These are phyloP conservation scores for Meteorus cinctellus DNA, from an alignment of 2,888 invertebrate genomes.

Conservation along the genomic window DNA sequence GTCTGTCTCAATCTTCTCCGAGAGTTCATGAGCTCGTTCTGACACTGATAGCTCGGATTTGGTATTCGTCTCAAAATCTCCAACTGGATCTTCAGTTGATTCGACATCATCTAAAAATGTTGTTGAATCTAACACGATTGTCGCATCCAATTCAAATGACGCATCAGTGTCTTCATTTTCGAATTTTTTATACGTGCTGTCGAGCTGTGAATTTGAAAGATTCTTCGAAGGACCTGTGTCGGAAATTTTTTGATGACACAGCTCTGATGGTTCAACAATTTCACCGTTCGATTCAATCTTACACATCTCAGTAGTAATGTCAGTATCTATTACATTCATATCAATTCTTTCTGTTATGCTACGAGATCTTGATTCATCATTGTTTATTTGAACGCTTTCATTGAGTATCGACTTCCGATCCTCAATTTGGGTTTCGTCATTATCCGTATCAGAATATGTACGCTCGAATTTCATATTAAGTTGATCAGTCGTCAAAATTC, in stretches of 20 bases:
- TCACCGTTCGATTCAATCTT: constrained; percentile 42
- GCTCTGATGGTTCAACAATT: background rate
- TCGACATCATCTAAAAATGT: background rate
- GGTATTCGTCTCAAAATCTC: background rate
- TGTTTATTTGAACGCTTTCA: constrained; percentile 16
- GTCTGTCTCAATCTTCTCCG: constrained; percentile 57
- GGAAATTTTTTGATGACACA: constrained; percentile 12
- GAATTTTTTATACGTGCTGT: background rate
- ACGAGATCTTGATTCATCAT: background rate
- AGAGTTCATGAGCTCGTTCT: constrained; percentile 44
- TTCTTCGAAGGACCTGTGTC: constrained; percentile 54
- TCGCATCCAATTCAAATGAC: background rate
- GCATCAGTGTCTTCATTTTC: background rate
- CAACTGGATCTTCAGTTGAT: background rate
- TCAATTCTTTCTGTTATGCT: background rate
- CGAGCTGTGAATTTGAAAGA: constrained; percentile 31
- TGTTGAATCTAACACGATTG: background rate
- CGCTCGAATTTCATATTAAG: constrained; percentile 60
- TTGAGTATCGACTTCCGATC: constrained; percentile 1
- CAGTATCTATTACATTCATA: background rate
- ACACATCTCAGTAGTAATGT: background rate
- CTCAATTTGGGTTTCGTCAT: background rate
- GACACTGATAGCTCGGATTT: background rate
- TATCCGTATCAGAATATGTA: background rate
- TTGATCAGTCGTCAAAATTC: constrained; percentile 62